Base-by-base conservation (phyloP, 1,140 invertebrate genomes). In the Parapsyche elsis region DNA sequence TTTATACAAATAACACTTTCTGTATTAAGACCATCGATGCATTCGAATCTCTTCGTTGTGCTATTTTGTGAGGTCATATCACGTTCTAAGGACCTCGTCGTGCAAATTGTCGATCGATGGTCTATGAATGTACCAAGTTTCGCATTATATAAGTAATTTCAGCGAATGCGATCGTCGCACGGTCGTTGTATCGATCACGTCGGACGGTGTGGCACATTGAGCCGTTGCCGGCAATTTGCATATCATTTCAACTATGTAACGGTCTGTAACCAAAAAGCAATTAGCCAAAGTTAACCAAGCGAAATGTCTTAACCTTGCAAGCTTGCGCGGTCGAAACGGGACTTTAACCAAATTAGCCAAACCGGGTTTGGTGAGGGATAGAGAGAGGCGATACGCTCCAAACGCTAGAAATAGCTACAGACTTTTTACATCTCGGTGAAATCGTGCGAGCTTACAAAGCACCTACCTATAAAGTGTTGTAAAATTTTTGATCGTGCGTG, bases 191-290 rank as follows among this genome's bases (percentile, higher is more conserved):
- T 67, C 24, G 61, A 67, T 67, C 61, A 67, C 61, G 19, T 14
- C 9, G 71, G 45, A 75, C 71, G 16, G 14, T 53, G 45, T 57
- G 19, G 19, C 71, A 75, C 44, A 53, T 53, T 53, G 24, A 75
- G 46, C 26, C 57, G 59, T 45, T 64, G 26, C 75, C 44, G 10
- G 53, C 57, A 81, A 81, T 81, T 81, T 81, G 80, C 80, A 81
- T 81, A 81, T 76, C 76, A 73, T 81, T 81, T 57, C 70, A 74
- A 73, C 80, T 74, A 80, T 80, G 79, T 76, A 76, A 80, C 76
- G 80, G 76, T 67, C 76, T 38, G 67, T 74, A 81, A 81, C 80
- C 80, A 74, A 78, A 81, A 81, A 81, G 80, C 80, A 81, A 78
- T 81, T 81, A 81, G 80, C 76, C 44, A 24, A 67, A 76, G 64